These are phyloP conservation scores for Aspiorhynchus laticeps DNA, from an alignment of 2,113 vertebrate genomes.

Conservation along the genomic window DNA sequence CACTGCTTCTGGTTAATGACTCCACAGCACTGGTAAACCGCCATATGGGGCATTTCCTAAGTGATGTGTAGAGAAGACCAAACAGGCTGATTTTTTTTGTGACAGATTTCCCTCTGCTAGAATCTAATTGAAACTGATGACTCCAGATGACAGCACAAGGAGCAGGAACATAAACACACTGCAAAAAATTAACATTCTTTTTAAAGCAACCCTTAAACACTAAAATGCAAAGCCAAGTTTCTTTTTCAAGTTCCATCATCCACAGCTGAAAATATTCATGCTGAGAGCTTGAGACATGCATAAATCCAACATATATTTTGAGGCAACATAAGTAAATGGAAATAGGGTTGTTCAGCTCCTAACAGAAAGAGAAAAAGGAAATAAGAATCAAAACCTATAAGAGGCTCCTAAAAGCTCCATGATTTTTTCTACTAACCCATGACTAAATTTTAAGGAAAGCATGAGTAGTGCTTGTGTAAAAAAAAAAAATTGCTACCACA, in stretches of 20 bases:
- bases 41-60: not conserved
- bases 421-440: no score
- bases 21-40: not conserved
- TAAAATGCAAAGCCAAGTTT: not conserved
- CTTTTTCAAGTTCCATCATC: not conserved
- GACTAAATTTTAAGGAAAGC: not conserved
- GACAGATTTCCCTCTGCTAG: constrained; percentile 5
- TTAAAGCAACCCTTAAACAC: not conserved
- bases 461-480: not conserved
- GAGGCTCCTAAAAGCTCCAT: no score
- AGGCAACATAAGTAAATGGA: not conserved
- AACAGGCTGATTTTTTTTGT: not conserved
- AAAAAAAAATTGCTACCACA: not conserved
- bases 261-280: not conserved
- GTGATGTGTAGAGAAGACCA: not conserved
- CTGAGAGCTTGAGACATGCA: not conserved
- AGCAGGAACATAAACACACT: not conserved
- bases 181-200: not conserved
- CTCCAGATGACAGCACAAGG: not conserved
- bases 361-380: not conserved
- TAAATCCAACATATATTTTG: not conserved
- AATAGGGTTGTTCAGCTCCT: not conserved
- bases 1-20: not conserved
- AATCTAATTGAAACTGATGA: not conserved
- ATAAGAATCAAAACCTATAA: not conserved